Conservation (phyloP, 2,113 vertebrate genomes). For the Takifugu flavidus region DNA sequence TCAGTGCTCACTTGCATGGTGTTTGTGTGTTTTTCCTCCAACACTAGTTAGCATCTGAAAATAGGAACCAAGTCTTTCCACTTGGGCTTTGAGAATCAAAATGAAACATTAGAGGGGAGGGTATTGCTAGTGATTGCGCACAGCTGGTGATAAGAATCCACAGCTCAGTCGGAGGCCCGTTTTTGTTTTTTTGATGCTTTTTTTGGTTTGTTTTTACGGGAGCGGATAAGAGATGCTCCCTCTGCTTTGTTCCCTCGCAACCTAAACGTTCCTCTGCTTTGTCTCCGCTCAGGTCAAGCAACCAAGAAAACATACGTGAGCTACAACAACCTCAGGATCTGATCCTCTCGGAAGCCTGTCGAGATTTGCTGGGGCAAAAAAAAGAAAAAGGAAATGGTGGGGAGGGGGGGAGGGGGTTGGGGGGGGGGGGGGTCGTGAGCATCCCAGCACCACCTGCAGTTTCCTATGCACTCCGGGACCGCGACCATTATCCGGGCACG, state of each 20-base stretch:
- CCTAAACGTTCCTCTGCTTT: slow-evolving; percentile 16
- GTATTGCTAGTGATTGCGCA: slow-evolving; percentile 52
- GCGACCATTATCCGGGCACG: slow-evolving; percentile 55
- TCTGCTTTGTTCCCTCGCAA: not conserved
- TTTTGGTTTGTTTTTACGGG: slow-evolving; percentile 1
- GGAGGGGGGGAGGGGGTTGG: slow-evolving; percentile 27
- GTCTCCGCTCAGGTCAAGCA: slow-evolving; percentile 63
- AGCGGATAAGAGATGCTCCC: slow-evolving; percentile 4
- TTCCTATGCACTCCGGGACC: slow-evolving; percentile 59
- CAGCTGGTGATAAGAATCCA: slow-evolving; percentile 52
- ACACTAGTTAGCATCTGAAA: slow-evolving; percentile 67
- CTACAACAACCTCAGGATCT: slow-evolving; percentile 77
- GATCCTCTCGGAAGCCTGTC: slow-evolving; percentile 47
- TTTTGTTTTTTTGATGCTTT: too few species aligned
- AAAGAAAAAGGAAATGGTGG: not conserved
- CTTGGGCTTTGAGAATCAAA: slow-evolving; percentile 34
- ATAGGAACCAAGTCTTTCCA: slow-evolving; percentile 61
- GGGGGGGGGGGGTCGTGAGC: slow-evolving; percentile 23
- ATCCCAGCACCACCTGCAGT: slow-evolving; percentile 56
- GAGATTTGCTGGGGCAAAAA: slow-evolving; percentile 1
- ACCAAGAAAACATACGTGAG: slow-evolving; percentile 76
- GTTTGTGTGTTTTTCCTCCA: slow-evolving; percentile 59
- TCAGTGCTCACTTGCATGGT: slow-evolving; percentile 62
- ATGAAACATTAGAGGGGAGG: slow-evolving; percentile 39
- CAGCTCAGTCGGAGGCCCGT: slow-evolving; percentile 5